A percentile compares a stretch with the other conserved stretches of the same genome.
These are phyloP conservation scores for Actinostola sp. DNA, from an alignment of 92 coral and sea anemone species.

Conservation along the genomic window DNA sequence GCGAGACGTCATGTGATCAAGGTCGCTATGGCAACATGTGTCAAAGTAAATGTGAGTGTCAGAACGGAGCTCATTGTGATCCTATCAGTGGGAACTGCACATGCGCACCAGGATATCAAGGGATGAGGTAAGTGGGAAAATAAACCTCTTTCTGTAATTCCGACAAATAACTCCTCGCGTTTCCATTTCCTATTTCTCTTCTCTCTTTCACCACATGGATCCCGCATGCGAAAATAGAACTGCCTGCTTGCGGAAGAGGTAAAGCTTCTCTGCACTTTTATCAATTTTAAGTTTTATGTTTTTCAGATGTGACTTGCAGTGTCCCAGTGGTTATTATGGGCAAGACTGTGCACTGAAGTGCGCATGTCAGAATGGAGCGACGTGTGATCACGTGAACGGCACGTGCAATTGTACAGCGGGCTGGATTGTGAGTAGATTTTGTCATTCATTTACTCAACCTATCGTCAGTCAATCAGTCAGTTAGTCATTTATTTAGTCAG, in stretches of 20 bases:
- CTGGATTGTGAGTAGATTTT: conserved; percentile 75
- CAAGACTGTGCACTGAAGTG: conserved; percentile 61
- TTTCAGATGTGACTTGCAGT: conserved; percentile 58
- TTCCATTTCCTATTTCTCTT: too few relatives aligned
- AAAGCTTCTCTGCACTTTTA: too few relatives aligned
- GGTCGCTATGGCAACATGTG: conserved; percentile 92
- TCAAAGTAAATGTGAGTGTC: conserved; percentile 60
- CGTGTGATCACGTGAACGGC: conserved; percentile 85
- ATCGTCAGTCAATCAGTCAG: too few relatives aligned
- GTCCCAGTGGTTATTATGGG: conserved; percentile 67
- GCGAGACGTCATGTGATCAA: conserved; percentile 71
- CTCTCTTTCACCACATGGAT: too few relatives aligned
- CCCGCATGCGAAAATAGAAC: too few relatives aligned
- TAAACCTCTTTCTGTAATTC: not conserved
- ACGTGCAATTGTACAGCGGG: conserved; percentile 92
- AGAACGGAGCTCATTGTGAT: conserved; percentile 77
- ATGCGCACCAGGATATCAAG: conserved; percentile 78
- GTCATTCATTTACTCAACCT: not conserved
- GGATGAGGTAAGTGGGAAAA: conserved; percentile 55
- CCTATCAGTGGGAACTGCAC: conserved; percentile 82
- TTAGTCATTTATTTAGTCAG: too few relatives aligned
- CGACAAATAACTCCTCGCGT: too few relatives aligned
- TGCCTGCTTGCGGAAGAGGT: too few relatives aligned
- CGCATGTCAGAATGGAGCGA: conserved; percentile 81
- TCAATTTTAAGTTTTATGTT: not conserved